phyloP scores from a whole-genome alignment of 2,113 vertebrate species.

The Zosterops japonicus region DNA sequence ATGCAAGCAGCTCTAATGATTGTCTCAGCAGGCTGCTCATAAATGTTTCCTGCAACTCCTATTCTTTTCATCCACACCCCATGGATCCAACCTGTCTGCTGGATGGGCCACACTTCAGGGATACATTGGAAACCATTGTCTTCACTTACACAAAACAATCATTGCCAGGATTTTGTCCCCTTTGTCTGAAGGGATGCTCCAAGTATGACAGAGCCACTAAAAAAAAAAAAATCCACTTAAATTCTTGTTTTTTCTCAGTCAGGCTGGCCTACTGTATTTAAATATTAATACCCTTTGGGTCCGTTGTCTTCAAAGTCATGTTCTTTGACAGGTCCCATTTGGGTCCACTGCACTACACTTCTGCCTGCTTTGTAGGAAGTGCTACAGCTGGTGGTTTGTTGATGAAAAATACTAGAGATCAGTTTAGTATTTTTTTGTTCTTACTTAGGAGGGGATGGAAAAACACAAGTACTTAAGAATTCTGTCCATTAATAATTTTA shows the following conservation, averaged over 20 bases:
- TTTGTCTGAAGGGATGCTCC: neutral
- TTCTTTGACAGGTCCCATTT: neutral
- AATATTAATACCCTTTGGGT: neutral
- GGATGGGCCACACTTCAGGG: neutral
- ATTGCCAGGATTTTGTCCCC: neutral
- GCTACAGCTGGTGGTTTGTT: neutral
- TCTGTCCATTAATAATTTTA: neutral
- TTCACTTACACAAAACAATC: neutral
- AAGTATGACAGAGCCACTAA: neutral
- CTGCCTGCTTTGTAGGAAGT: neutral
- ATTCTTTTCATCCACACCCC: neutral
- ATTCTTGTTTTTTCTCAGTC: neutral
- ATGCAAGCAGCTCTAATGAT: neutral
- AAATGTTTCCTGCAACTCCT: neutral
- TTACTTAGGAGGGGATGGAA: neutral
- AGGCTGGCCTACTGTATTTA: neutral
- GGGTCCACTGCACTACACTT: rapidly evolving
- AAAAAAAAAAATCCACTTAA: neutral
- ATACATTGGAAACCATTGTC: neutral
- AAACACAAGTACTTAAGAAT: neutral
- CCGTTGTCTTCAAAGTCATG: neutral
- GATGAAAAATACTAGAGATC: neutral
- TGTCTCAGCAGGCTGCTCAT: neutral
- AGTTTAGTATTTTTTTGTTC: neutral
- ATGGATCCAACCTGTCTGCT: neutral